These are phyloP conservation scores for Cephus sareptanus DNA, from an alignment of 2,888 invertebrate genomes.

Conservation along the genomic window DNA sequence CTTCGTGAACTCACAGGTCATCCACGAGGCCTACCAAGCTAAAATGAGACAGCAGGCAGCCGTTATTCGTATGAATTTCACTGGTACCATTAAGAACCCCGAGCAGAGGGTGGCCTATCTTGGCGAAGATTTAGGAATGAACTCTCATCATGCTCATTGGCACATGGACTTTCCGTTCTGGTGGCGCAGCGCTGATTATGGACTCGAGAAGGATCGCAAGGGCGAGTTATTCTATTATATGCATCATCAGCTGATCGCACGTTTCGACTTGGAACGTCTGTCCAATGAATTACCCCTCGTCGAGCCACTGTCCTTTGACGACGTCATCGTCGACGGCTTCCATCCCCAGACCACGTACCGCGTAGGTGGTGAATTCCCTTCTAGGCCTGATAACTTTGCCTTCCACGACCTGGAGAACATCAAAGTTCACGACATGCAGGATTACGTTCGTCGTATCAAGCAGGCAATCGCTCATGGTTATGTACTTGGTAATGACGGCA, in stretches of 20 bases:
- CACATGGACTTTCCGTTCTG: slow-evolving; percentile 74
- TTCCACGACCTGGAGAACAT: slow-evolving; percentile 11
- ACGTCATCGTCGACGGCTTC: slow-evolving; percentile 70
- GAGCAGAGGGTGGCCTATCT: slow-evolving; percentile 74
- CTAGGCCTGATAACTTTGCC: slow-evolving; percentile 68
- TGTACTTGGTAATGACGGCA: slow-evolving; percentile 21
- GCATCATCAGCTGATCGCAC: slow-evolving; percentile 76
- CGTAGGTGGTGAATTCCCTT: slow-evolving; percentile 76
- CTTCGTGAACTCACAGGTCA: slow-evolving; percentile 77
- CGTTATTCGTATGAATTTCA: slow-evolving; percentile 74
- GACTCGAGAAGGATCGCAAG: slow-evolving; percentile 70
- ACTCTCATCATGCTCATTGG: slow-evolving; percentile 73
- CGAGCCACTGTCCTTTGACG: slow-evolving; percentile 56
- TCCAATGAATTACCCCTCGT: slow-evolving; percentile 78
- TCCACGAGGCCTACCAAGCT: slow-evolving; percentile 73
- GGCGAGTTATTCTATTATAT: slow-evolving; percentile 74
- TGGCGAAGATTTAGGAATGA: slow-evolving; percentile 77
- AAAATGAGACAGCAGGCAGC: slow-evolving; percentile 63
- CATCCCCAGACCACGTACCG: slow-evolving; percentile 73
- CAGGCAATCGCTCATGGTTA: slow-evolving; percentile 47
- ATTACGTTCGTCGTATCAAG: slow-evolving; percentile 39
- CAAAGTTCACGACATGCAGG: slow-evolving; percentile 14
- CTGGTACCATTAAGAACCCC: slow-evolving; percentile 68
- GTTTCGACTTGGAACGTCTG: slow-evolving; percentile 81
- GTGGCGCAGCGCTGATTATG: slow-evolving; percentile 70